Base-by-base conservation (phyloP, 2,797 vertebrate species). In the Peromyscus melanophrys region DNA sequence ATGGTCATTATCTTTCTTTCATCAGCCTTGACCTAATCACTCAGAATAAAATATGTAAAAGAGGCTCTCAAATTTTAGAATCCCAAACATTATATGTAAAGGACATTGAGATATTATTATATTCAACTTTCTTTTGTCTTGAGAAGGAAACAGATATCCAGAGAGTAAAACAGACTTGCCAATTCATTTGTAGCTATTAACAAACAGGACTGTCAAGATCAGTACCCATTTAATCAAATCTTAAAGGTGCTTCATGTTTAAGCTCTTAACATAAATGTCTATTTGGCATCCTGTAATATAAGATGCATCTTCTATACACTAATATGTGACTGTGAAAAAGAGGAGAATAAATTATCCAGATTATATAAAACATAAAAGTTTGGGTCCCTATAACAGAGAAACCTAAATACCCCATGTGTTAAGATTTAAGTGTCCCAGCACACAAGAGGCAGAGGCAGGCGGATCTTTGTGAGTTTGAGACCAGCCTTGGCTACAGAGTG, bases 121-220 rank as follows among this genome's bases (percentile, higher is more conserved):
- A 31, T 84, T 85, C 19, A 73, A 76, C 37, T 92, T 34, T 16
- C 17, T 85, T 21, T 92, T 25, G 71, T 40, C 77, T 8, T 80
- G 10, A 49, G 12, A 27, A 87, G 4, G 8, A 96, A 92, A 81
- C 31, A 65, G 90, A 96, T 43, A 92, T 9, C 27, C 19, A 94
- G 43, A 92, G 92, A 75, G 27, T 91, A 76, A 19, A 96, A 69
- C 13, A 89, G 19, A 73, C 17, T 80, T 95, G 57, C 92, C 77
- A 89, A 25, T 95, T 77, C 23, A 92, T 80, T 71, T 4, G 46
- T 11, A 95, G 14, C 34, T 82, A 59, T 75, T 63, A 80, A 84
- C 25, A 80, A 34, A n/a, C 65, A 49, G 40, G 23, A 75, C 4
- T 52, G 0, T 82, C 11, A 93, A 8, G 3, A 46, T 82, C 77